Evolutionary conservation across 2,797 vertebrate genomes (phyloP), one percentile per base, ranked within the genome.

Genomic region (Phrynocephalus guinanensis): DNA sequence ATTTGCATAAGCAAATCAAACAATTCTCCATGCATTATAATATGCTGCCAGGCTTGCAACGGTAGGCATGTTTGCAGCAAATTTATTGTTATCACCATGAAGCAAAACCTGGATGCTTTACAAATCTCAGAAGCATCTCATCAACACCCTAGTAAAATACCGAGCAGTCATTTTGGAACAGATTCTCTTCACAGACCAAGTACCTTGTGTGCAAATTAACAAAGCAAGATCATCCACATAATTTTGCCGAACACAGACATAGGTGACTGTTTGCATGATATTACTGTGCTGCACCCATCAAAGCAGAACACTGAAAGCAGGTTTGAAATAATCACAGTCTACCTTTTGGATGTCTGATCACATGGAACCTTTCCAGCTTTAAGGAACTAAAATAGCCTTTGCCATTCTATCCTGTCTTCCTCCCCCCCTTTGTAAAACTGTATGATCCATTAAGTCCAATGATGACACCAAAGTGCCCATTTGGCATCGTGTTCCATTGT

Each of bases 131-230:
- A 67, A 88, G 82, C 83, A 89, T 88, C 71, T 82, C 83, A 81
- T 73, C 79, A 60, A 66, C 18, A 88, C 78, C 77, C 86, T 66
- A 87, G 44, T 68, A 87, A 88, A 90, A 86, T 86, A 33, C 22
- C 20, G 67, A 86, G 84, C 91, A 73, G 89, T 91, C 88, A 63
- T 80, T 94, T 83, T 86, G 90, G 82, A 92, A 30, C 89, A 86
- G 50, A 18, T 75, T 87, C 82, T 90, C 87, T 94, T 56, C 88
- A 71, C 22, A 0, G 0, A 87, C 66, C 63, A n/a, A 79, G 79
- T 86, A 30, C 15, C 68, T 85, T 52, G 5, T 0, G 0, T 73
- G 76, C 0, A 0, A 84, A 85, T 87, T 83, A 80, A 67, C 7
- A 15, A 89, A 84, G 6, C 30, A 63, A 80, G 6, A 7, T 0